Conservation (phyloP, 2,797 vertebrate genomes). For the Coregonus suidteri region DNA sequence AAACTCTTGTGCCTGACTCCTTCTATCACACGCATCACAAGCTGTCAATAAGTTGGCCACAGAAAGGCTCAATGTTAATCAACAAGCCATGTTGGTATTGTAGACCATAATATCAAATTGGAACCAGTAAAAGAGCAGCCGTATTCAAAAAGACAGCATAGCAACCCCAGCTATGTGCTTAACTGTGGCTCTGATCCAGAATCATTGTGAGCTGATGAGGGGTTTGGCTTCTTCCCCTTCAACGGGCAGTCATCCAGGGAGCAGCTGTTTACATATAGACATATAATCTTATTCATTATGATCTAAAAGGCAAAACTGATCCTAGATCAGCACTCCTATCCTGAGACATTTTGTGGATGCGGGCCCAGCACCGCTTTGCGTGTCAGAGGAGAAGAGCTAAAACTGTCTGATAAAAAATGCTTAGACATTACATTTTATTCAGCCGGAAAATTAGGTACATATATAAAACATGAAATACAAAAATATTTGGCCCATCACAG, state of each 20-base stretch:
- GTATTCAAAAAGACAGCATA: constrained; percentile 46
- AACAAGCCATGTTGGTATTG: too few species aligned
- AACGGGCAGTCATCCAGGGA: constrained; percentile 57
- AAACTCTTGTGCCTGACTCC: too few species aligned
- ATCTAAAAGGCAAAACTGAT: too few species aligned
- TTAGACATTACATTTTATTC: not conserved
- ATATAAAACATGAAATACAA: not conserved
- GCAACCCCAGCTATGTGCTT: constrained; percentile 50
- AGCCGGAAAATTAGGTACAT: not conserved
- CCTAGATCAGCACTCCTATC: too few species aligned
- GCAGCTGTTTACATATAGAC: constrained; percentile 28
- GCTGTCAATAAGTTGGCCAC: too few species aligned
- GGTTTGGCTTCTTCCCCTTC: constrained; percentile 63
- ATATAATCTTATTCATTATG: too few species aligned
- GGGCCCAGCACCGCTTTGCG: not conserved
- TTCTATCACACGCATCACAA: too few species aligned
- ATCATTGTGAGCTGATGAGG: constrained; percentile 53
- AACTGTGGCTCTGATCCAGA: constrained; percentile 54
- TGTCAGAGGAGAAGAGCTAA: not conserved
- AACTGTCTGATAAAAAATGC: not conserved
- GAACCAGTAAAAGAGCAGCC: not conserved
- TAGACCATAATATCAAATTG: too few species aligned
- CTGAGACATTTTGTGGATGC: too few species aligned
- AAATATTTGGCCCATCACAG: not conserved
- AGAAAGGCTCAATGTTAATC: too few species aligned